Conservation (phyloP, 1,140 invertebrate species). For the Pogonognathellus flavescens region DNA sequence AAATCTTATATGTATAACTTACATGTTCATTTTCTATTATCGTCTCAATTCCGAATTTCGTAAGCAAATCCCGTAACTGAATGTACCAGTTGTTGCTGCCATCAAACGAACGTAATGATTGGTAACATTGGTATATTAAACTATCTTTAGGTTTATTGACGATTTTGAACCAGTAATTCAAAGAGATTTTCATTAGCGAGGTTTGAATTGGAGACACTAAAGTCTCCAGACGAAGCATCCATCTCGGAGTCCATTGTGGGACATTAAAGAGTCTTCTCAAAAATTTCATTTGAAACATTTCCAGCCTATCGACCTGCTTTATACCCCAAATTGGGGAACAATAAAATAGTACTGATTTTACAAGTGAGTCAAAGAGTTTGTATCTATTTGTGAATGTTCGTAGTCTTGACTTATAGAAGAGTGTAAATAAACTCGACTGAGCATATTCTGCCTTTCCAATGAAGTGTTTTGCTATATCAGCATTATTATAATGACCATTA, state of each 20-base stretch:
- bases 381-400: not conserved
- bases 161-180: not conserved
- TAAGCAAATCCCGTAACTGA: too few species aligned
- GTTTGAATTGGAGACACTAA: not conserved
- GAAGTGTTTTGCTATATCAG: not conserved
- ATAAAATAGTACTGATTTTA: constrained; percentile 39
- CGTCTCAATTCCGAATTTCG: too few species aligned
- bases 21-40: too few species aligned
- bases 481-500: not conserved
- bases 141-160: not conserved
- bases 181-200: not conserved
- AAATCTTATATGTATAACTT: too few species aligned
- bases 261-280: constrained; percentile 15
- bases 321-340: constrained; percentile 15
- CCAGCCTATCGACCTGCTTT: not conserved
- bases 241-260: constrained; percentile 2
- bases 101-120: not conserved
- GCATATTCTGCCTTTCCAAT: not conserved
- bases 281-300: constrained; percentile 43
- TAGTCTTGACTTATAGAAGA: constrained; percentile 13
- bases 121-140: not conserved
- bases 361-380: not conserved
- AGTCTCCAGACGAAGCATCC: constrained; percentile 28
- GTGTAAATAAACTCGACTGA: not conserved
- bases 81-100: not conserved